phyloP scores from a whole-genome alignment of 2,888 invertebrate genomes.

The Stramonita haemastoma region DNA sequence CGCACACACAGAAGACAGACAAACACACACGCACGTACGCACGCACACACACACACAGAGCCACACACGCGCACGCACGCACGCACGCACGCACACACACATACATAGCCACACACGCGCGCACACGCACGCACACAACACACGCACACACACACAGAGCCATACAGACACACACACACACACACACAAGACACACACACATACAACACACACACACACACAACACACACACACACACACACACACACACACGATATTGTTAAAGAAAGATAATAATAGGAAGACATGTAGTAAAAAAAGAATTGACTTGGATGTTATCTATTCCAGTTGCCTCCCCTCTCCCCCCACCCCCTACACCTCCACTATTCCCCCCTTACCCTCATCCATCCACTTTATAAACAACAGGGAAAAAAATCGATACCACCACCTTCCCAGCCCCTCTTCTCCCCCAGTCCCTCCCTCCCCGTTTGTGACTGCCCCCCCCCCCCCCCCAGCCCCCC shows the following conservation, averaged over 20 bases:
- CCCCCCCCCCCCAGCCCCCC: neutral
- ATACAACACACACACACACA: neutral
- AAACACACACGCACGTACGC: neutral
- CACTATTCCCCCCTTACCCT: too few species aligned
- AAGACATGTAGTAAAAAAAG: neutral
- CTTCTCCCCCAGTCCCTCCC: neutral
- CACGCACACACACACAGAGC: neutral
- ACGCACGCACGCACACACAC: conserved; percentile 19
- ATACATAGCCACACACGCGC: conserved; percentile 23
- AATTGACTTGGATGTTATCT: neutral
- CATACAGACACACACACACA: too few species aligned
- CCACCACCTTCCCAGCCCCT: too few species aligned
- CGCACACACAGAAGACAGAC: neutral
- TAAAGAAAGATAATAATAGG: neutral
- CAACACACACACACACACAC: neutral
- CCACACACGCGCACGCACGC: neutral
- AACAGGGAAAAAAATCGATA: too few species aligned
- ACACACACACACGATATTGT: neutral
- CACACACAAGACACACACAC: neutral
- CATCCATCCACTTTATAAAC: too few species aligned
- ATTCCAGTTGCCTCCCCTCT: too few species aligned
- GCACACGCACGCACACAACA: neutral
- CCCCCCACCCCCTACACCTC: too few species aligned
- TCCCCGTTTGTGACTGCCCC: neutral
- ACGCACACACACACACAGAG: neutral